These are phyloP conservation scores for Labeo calbasu DNA, from an alignment of 2,797 vertebrate genomes.

Conservation along the genomic window DNA sequence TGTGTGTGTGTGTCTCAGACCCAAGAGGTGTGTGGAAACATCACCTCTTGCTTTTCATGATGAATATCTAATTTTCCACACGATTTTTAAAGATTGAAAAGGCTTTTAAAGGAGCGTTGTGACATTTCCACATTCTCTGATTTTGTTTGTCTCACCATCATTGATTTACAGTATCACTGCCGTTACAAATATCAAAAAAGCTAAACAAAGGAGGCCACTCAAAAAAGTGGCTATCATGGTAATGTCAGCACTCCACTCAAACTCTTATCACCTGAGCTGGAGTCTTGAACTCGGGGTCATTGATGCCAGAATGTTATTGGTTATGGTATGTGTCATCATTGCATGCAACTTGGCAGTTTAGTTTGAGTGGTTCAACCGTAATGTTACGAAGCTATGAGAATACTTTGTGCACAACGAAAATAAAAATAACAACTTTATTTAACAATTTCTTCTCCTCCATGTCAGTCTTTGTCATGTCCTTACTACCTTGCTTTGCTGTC, in stretches of 20 bases:
- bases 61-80: background rate
- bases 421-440: no score
- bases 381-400: no score
- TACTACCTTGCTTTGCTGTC: no score
- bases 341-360: background rate
- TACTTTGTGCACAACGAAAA: no score
- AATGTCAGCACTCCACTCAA: background rate
- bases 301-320: background rate
- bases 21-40: background rate
- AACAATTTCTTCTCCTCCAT: no score
- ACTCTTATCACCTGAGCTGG: background rate
- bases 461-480: no score
- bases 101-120: background rate
- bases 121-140: background rate
- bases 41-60: background rate
- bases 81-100: background rate
- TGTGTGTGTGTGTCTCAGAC: conserved; percentile 56
- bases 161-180: background rate
- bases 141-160: background rate
- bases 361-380: no score
- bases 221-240: background rate
- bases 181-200: conserved; percentile 3
- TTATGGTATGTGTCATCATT: background rate
- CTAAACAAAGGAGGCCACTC: background rate
- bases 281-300: background rate